Evolutionary conservation across 2,888 invertebrate species (phyloP).

Genomic region (Limnephilus rhombicus): DNA sequence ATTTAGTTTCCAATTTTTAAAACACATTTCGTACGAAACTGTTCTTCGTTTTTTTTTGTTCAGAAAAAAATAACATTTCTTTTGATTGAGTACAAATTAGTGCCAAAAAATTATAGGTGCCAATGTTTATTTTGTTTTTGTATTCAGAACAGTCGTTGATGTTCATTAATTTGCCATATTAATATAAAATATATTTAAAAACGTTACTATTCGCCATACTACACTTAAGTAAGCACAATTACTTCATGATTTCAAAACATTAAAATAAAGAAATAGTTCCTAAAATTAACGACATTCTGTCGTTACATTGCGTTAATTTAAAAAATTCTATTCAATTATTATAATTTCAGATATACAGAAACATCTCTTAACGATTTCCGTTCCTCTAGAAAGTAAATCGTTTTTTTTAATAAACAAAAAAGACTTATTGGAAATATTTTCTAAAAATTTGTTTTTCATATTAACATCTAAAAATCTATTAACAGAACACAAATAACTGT

Average conservation of each 20-base stretch:
- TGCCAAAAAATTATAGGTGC: constrained; percentile 64
- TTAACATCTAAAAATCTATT: neutral
- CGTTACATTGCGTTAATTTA: neutral
- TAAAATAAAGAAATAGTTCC: neutral
- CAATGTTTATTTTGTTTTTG: constrained; percentile 56
- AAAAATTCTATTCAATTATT: neutral
- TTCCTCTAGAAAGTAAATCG: neutral
- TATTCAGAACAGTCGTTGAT: neutral
- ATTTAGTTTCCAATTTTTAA: neutral
- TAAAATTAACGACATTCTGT: neutral
- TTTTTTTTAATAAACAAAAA: neutral
- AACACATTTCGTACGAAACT: neutral
- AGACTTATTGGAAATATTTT: neutral
- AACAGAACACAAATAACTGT: constrained; percentile 25
- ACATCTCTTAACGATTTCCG: neutral
- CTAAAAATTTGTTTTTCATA: neutral
- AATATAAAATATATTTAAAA: neutral
- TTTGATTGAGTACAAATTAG: constrained; percentile 58
- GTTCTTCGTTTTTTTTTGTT: neutral
- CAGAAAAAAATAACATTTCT: neutral
- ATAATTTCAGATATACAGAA: neutral
- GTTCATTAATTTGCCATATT: neutral
- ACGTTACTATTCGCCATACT: neutral
- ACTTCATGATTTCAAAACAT: neutral
- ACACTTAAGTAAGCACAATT: neutral